Conservation (phyloP, 2,797 vertebrate genomes). For the Anomalospiza imberbis region DNA sequence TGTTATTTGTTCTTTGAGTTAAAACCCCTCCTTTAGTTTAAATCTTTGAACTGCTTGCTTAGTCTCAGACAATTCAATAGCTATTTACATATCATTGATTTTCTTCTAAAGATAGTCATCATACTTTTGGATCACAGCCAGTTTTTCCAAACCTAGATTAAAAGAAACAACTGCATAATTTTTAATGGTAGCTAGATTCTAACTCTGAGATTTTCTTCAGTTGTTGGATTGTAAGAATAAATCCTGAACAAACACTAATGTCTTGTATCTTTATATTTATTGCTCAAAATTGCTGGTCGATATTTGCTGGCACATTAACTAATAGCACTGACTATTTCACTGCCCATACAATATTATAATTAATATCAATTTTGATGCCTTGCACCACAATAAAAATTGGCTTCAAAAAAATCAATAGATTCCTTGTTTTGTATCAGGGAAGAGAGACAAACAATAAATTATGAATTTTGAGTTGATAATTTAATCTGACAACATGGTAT, state of each 20-base stretch:
- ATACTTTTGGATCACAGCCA: not conserved
- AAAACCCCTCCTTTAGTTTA: not conserved
- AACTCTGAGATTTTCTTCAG: not conserved
- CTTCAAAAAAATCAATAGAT: slow-evolving; percentile 63
- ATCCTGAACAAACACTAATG: slow-evolving; percentile 50
- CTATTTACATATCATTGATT: slow-evolving; percentile 28
- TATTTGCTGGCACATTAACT: slow-evolving; percentile 67
- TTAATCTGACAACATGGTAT: slow-evolving; percentile 43
- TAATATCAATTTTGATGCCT: slow-evolving; percentile 67
- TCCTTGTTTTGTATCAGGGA: slow-evolving; percentile 32
- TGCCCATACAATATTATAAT: slow-evolving; percentile 58
- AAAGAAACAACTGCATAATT: not conserved
- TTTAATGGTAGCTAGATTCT: not conserved
- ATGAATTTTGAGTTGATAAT: slow-evolving; percentile 28
- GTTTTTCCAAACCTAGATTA: not conserved
- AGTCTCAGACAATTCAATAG: not conserved
- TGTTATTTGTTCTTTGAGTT: not conserved
- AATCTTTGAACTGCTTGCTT: not conserved
- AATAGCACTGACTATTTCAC: slow-evolving; percentile 59
- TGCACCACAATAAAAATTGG: slow-evolving; percentile 48
- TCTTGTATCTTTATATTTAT: slow-evolving; percentile 57
- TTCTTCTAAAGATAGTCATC: not conserved
- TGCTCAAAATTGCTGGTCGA: slow-evolving; percentile 64
- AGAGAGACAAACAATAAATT: slow-evolving; percentile 43
- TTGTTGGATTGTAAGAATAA: slow-evolving; percentile 55